These are phyloP conservation scores for Dromaius novaehollandiae DNA, from an alignment of 2,113 vertebrate species.

Conservation along the genomic window DNA sequence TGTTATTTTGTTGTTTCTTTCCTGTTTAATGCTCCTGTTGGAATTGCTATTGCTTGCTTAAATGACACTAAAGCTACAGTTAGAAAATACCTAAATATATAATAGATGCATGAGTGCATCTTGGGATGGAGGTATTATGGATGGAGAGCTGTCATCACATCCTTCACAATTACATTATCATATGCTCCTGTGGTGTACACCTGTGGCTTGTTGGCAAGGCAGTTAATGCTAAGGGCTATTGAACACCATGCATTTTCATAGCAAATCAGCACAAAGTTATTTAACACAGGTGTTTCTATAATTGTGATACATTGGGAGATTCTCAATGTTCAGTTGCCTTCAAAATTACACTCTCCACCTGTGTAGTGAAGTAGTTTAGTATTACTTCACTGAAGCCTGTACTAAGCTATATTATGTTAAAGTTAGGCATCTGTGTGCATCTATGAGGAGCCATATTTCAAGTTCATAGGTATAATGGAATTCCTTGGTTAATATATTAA, in stretches of 20 bases:
- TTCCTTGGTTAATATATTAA: not conserved
- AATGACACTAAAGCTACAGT: conserved; percentile 40
- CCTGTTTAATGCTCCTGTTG: not conserved
- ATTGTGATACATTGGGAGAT: conserved; percentile 63
- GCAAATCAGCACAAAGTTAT: conserved; percentile 60
- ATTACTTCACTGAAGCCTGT: not conserved
- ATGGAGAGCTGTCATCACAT: conserved; percentile 73
- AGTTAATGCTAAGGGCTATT: conserved; percentile 64
- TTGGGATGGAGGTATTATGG: conserved; percentile 51
- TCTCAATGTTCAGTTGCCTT: conserved; percentile 27
- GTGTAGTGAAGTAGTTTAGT: not conserved
- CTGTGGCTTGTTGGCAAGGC: conserved; percentile 75
- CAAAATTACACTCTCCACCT: conserved; percentile 52
- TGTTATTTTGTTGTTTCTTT: not conserved
- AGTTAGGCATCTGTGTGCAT: not conserved
- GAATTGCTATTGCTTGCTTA: not conserved
- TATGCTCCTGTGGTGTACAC: conserved; percentile 73
- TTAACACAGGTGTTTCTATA: conserved; percentile 76
- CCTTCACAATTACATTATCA: conserved; percentile 67
- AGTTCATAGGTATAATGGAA: not conserved
- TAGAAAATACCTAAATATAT: conserved; percentile 62
- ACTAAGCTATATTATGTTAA: not conserved
- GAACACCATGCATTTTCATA: conserved; percentile 67
- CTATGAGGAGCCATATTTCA: not conserved
- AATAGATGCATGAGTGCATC: conserved; percentile 66